Percentiles rank a stretch among this genome's conserved stretches.
Evolutionary conservation across 2,797 vertebrate species (phyloP).

Genomic region (Sebastes steindachneri): DNA sequence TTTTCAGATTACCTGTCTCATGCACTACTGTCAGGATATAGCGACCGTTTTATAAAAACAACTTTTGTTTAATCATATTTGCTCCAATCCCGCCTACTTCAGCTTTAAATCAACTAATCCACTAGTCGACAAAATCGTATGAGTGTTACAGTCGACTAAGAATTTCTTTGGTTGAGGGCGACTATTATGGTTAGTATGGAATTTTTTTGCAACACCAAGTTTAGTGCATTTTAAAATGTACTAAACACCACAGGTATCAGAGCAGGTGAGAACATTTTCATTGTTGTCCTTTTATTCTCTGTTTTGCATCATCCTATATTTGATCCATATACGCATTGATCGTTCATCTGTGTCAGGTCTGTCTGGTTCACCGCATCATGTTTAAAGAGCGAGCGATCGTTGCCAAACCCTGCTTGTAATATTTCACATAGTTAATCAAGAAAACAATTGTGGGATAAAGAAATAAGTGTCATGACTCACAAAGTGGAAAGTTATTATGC

Average conservation of each 20-base stretch:
- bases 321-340: neutral
- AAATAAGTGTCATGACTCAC: neutral
- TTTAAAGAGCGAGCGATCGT: neutral
- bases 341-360: neutral
- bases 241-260: too few species aligned
- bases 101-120: too few species aligned
- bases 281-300: neutral
- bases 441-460: neutral
- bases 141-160: too few species aligned
- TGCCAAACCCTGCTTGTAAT: neutral
- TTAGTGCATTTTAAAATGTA: neutral
- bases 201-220: neutral
- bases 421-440: neutral
- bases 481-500: neutral
- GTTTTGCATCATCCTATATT: neutral
- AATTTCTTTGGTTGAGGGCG: too few species aligned
- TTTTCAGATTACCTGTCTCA: too few species aligned
- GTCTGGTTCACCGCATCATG: neutral
- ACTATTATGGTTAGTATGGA: too few species aligned
- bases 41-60: too few species aligned
- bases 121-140: too few species aligned
- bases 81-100: rapidly evolving
- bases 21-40: too few species aligned
- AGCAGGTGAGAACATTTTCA: too few species aligned
- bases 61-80: too few species aligned